Percentiles rank a stretch among this genome's conserved stretches.
Evolutionary conservation across 2,888 invertebrate species (phyloP).

Genomic region (Ommatoiulus sabulosus): DNA sequence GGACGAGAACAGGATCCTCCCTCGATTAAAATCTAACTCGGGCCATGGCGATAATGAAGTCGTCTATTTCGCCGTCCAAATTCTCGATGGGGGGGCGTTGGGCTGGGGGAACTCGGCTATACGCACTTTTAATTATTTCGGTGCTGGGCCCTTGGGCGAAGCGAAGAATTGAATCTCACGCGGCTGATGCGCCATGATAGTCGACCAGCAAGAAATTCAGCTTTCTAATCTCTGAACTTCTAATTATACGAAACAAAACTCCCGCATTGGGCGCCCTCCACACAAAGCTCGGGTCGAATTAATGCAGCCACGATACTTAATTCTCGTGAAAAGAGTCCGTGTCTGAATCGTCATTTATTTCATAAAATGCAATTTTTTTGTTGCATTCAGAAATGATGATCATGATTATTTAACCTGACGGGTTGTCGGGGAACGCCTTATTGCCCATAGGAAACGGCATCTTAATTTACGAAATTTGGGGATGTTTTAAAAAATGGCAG

Average conservation of each 20-base stretch:
- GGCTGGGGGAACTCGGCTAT: not conserved
- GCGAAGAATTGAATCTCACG: not conserved
- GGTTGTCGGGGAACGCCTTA: not conserved
- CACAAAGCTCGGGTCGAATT: not conserved
- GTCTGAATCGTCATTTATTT: not conserved
- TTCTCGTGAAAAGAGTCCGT: not conserved
- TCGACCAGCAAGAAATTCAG: not conserved
- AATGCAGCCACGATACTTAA: not conserved
- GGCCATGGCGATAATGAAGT: conserved; percentile 41
- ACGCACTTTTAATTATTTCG: conserved; percentile 18
- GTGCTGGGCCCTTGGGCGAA: not conserved
- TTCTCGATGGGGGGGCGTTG: conserved; percentile 29
- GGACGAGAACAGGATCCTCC: conserved; percentile 29
- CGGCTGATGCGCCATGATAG: conserved; percentile 8
- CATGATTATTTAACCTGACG: not conserved
- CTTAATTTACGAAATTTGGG: conserved; percentile 2
- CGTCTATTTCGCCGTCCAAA: conserved; percentile 12
- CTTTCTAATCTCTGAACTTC: not conserved
- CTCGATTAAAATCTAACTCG: conserved; percentile 33
- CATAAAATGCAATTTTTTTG: not conserved
- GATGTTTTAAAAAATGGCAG: not conserved
- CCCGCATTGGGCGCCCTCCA: not conserved
- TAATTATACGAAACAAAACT: conserved; percentile 11
- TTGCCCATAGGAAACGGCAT: not conserved
- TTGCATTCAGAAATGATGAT: not conserved